These are phyloP conservation scores for Prorops nasuta DNA, from an alignment of 1,140 invertebrate genomes.

Conservation along the genomic window DNA sequence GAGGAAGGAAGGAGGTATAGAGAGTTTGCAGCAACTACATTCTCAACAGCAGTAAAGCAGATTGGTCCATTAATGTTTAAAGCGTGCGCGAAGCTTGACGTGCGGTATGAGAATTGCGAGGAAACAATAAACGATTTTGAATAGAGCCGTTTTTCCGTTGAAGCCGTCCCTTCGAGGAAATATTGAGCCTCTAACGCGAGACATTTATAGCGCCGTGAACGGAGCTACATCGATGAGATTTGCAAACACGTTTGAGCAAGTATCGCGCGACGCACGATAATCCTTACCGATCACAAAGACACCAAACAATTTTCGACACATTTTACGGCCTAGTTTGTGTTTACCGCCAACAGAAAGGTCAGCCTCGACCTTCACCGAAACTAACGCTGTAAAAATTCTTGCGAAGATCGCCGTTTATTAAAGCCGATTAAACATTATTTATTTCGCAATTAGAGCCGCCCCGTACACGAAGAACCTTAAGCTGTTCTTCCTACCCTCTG, in stretches of 20 bases:
- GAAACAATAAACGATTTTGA: conserved; percentile 23
- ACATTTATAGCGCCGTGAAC: conserved; percentile 25
- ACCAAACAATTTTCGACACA: conserved; percentile 10
- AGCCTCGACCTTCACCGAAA: background rate
- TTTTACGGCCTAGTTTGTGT: conserved; percentile 19
- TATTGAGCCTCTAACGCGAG: conserved; percentile 11
- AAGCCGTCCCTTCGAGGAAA: conserved; percentile 7
- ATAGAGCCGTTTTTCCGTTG: conserved; percentile 13
- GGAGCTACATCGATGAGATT: conserved; percentile 14
- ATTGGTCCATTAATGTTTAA: too few relatives aligned
- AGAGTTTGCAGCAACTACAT: too few relatives aligned
- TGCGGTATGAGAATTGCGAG: background rate
- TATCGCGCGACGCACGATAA: conserved; percentile 4
- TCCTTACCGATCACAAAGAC: conserved; percentile 5
- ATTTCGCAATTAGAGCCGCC: conserved; percentile 7
- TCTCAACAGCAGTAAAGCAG: too few relatives aligned
- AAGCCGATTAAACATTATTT: conserved; percentile 18
- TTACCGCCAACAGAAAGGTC: background rate
- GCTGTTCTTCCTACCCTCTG: too few relatives aligned
- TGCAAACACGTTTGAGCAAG: conserved; percentile 12
- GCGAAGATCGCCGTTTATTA: conserved; percentile 12
- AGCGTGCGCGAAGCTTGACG: too few relatives aligned
- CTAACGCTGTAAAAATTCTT: conserved; percentile 1
- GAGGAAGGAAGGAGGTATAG: too few relatives aligned
- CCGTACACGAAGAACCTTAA: too few relatives aligned